phyloP scores from a whole-genome alignment of 2,888 invertebrate genomes.

The Atrina japonica region DNA sequence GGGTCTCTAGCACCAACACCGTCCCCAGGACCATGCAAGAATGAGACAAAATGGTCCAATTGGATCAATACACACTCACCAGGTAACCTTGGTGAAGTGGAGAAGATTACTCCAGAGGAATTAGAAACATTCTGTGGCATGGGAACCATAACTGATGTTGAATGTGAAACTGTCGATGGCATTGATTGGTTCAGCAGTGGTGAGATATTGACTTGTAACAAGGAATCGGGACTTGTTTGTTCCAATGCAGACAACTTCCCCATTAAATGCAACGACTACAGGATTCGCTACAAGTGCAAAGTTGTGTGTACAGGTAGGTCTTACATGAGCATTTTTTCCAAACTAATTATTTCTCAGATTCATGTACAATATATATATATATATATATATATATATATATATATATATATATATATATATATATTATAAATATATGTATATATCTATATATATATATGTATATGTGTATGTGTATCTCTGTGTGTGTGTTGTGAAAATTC shows the following conservation, averaged over 20 bases:
- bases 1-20: conserved; percentile 4
- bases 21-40: conserved; percentile 20
- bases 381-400: no score
- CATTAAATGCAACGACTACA: conserved; percentile 72
- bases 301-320: conserved; percentile 52
- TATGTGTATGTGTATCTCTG: no score
- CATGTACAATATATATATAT: no score
- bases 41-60: conserved; percentile 52
- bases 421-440: no score
- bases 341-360: background rate
- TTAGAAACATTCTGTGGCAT: conserved; percentile 55
- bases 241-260: conserved; percentile 60
- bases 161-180: conserved; percentile 64
- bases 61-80: conserved; percentile 68
- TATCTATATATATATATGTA: no score
- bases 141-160: conserved; percentile 59
- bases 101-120: conserved; percentile 55
- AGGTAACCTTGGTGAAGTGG: conserved; percentile 57
- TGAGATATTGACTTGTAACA: conserved; percentile 70
- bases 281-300: conserved; percentile 71
- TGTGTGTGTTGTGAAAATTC: no score
- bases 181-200: conserved; percentile 52
- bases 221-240: conserved; percentile 89
- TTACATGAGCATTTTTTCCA: background rate
- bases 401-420: no score